Conservation (phyloP, 2,113 vertebrate species). For the Ursus arctos region DNA sequence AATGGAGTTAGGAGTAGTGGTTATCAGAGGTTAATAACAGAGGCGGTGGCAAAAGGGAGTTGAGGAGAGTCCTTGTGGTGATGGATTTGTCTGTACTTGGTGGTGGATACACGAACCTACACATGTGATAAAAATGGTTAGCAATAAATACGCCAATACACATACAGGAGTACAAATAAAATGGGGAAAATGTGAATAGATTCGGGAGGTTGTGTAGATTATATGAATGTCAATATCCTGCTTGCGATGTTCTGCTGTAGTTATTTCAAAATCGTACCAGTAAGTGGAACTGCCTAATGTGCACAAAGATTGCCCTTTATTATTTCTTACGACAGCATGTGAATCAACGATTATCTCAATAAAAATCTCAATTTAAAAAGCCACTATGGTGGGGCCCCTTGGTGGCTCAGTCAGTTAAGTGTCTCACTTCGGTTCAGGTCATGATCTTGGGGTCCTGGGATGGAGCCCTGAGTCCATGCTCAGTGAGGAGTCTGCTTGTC, state of each 20-base stretch:
- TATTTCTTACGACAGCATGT: not conserved
- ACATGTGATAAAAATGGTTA: not conserved
- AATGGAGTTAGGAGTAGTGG: not conserved
- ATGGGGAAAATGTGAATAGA: not conserved
- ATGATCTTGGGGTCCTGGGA: not conserved
- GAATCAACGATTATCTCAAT: conserved; percentile 8
- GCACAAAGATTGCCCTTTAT: not conserved
- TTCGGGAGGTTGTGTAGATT: not conserved
- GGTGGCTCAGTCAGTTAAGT: not conserved
- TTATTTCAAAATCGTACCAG: not conserved
- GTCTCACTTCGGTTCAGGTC: not conserved
- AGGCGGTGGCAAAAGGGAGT: not conserved
- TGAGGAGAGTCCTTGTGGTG: not conserved
- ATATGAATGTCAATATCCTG: not conserved
- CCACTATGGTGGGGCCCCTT: not conserved
- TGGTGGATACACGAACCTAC: not conserved
- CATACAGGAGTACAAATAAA: not conserved
- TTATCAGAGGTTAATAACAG: not conserved
- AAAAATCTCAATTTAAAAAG: conserved; percentile 13
- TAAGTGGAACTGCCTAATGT: not conserved
- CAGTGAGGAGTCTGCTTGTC: not conserved
- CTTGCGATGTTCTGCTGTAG: not conserved
- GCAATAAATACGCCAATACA: not conserved
- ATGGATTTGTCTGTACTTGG: not conserved
- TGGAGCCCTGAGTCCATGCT: not conserved